phyloP scores from a whole-genome alignment of 2,113 vertebrate genomes.

The sheep (Ovis aries) region ARS-UI_Ramb_v3.0 NC_056057.1:3661001-3661500 shows the following conservation, averaged over 20 bases:
- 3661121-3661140: too few species aligned
- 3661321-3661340: neutral
- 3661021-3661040: neutral
- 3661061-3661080: neutral
- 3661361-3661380: neutral
- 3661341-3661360: neutral
- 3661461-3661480: too few species aligned
- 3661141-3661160: too few species aligned
- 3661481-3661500: neutral
- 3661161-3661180: accelerated
- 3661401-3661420: neutral
- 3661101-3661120: too few species aligned
- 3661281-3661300: neutral
- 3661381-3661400: neutral
- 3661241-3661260: neutral
- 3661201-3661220: neutral
- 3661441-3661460: neutral
- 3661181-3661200: neutral
- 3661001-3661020: too few species aligned
- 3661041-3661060: accelerated
- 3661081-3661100: neutral
- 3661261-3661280: neutral
- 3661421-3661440: neutral
- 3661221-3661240: neutral
- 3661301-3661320: neutral